A percentile compares a stretch with the other conserved stretches of the same genome.
phyloP scores from a whole-genome alignment of 2,113 vertebrate genomes.

The Thryonomys swinderianus region DNA sequence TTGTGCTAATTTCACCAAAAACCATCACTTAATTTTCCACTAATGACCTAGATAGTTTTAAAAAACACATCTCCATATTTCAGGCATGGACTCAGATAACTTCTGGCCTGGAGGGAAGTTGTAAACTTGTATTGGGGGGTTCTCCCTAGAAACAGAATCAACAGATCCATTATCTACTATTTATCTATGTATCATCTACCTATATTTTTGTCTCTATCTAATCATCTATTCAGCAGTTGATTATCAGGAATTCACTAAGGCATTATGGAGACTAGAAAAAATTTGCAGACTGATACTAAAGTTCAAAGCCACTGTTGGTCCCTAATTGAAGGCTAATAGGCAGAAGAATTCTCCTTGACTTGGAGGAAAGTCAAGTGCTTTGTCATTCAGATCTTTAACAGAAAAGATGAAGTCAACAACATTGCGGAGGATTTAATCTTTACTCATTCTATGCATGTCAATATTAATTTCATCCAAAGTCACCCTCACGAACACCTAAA shows the following conservation, averaged over 20 bases:
- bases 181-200: background rate
- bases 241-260: background rate
- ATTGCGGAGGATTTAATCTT: background rate
- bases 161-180: background rate
- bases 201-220: background rate
- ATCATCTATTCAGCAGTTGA: background rate
- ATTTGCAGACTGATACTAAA: background rate
- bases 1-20: background rate
- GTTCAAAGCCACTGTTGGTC: background rate
- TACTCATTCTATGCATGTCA: background rate
- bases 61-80: background rate
- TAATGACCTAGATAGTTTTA: background rate
- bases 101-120: background rate
- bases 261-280: background rate
- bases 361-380: background rate
- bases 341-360: background rate
- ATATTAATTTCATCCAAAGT: background rate
- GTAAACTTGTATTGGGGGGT: background rate
- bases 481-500: background rate
- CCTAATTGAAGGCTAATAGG: background rate
- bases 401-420: background rate
- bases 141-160: background rate
- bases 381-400: background rate
- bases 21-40: background rate
- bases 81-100: background rate